Percentiles rank a stretch among this genome's conserved stretches.
These are phyloP conservation scores for Melanotaenia maccullochi DNA, from an alignment of 2,797 vertebrate species.

Conservation along the genomic window DNA sequence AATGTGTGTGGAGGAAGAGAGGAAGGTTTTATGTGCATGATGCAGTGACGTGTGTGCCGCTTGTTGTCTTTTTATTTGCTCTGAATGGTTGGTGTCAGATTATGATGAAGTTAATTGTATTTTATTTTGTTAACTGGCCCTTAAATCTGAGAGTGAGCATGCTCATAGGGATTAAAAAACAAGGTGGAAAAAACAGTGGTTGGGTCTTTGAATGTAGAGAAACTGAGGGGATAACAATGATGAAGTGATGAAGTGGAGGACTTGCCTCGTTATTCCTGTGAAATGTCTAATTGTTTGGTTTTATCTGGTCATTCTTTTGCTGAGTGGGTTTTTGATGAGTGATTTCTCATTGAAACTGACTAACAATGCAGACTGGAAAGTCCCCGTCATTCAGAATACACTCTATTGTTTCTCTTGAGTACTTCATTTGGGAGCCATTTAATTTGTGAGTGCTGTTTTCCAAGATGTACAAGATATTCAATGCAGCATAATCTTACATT, in stretches of 20 bases:
- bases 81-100: slow-evolving; percentile 1
- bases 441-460: slow-evolving; percentile 12
- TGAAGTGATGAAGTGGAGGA: neutral
- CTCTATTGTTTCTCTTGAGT: slow-evolving; percentile 59
- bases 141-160: slow-evolving; percentile 5
- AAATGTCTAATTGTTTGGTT: slow-evolving; percentile 38
- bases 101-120: slow-evolving; percentile 34
- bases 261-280: slow-evolving; percentile 3
- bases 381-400: slow-evolving; percentile 21
- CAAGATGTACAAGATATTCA: slow-evolving; percentile 4
- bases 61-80: slow-evolving; percentile 25
- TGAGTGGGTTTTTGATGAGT: slow-evolving; percentile 51
- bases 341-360: slow-evolving; percentile 52
- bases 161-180: neutral
- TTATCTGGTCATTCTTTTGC: slow-evolving; percentile 39
- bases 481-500: neutral
- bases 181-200: neutral
- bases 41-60: slow-evolving; percentile 37
- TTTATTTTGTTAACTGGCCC: slow-evolving; percentile 33
- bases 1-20: slow-evolving; percentile 42
- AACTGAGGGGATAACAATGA: neutral
- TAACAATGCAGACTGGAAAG: slow-evolving; percentile 60
- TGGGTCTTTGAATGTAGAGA: neutral
- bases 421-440: slow-evolving; percentile 23
- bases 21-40: slow-evolving; percentile 48